Evolutionary conservation across 2,888 invertebrate species (phyloP).

Genomic region (Catocala fraxini): DNA sequence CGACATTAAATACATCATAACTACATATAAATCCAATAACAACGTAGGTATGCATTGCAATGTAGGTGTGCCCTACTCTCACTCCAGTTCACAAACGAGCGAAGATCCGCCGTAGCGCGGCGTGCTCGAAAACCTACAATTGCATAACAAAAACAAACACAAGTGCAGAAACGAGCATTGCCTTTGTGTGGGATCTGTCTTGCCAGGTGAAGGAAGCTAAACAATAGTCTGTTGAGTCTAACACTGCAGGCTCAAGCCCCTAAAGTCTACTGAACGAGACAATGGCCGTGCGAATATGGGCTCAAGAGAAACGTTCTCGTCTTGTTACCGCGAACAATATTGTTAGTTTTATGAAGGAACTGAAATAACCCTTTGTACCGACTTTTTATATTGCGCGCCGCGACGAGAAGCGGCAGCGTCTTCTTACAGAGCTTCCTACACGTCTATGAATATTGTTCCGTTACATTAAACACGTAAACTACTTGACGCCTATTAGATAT

Average conservation of each 20-base stretch:
- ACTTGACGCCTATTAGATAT: slow-evolving; percentile 13
- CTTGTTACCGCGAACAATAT: slow-evolving; percentile 85
- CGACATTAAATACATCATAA: too few species aligned
- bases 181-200: slow-evolving; percentile 82
- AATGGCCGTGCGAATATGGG: slow-evolving; percentile 81
- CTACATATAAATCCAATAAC: neutral
- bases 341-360: slow-evolving; percentile 85
- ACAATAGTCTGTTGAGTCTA: slow-evolving; percentile 80
- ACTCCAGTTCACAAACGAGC: slow-evolving; percentile 79
- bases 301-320: slow-evolving; percentile 79
- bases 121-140: slow-evolving; percentile 81
- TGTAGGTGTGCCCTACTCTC: slow-evolving; percentile 40
- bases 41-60: slow-evolving; percentile 15
- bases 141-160: slow-evolving; percentile 85
- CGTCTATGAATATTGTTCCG: slow-evolving; percentile 26
- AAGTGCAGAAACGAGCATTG: slow-evolving; percentile 78
- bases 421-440: slow-evolving; percentile 37
- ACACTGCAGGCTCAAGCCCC: slow-evolving; percentile 76
- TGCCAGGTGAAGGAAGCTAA: slow-evolving; percentile 85
- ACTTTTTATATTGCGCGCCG: slow-evolving; percentile 58
- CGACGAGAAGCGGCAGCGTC: slow-evolving; percentile 23
- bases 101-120: slow-evolving; percentile 68
- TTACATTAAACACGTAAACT: slow-evolving; percentile 33
- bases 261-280: slow-evolving; percentile 82
- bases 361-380: slow-evolving; percentile 76